Conservation (phyloP, 2,797 vertebrate species). For the Dipus sagitta region DNA sequence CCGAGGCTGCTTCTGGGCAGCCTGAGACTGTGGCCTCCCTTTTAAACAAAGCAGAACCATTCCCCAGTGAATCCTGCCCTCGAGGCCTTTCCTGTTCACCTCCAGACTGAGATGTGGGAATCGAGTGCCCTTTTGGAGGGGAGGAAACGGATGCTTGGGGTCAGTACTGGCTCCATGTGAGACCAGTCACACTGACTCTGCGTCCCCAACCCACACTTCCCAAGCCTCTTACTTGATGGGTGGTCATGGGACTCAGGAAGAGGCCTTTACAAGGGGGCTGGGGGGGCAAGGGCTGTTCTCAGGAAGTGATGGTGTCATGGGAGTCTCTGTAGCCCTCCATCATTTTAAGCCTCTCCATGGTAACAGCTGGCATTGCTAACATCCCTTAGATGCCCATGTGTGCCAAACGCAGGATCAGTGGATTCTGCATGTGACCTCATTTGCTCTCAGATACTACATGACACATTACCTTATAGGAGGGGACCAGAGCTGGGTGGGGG, state of each 20-base stretch:
- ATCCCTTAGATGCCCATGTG: neutral
- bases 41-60: neutral
- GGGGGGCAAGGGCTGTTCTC: neutral
- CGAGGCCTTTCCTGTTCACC: rapidly evolving
- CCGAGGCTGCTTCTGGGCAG: neutral
- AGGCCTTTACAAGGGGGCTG: neutral
- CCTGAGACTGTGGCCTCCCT: neutral
- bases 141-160: neutral
- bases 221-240: neutral
- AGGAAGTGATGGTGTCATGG: neutral
- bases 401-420: neutral
- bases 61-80: neutral
- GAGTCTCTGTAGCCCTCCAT: neutral
- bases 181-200: too few relatives aligned
- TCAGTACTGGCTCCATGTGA: too few relatives aligned
- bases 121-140: neutral
- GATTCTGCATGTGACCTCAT: neutral
- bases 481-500: neutral
- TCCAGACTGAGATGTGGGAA: neutral
- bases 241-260: neutral
- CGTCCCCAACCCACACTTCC: neutral
- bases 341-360: neutral
- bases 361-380: neutral
- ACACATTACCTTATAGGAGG: neutral
- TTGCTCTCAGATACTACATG: neutral